These are phyloP conservation scores for Drosophila neotestacea DNA, from an alignment of 2,888 invertebrate species.

Conservation along the genomic window DNA sequence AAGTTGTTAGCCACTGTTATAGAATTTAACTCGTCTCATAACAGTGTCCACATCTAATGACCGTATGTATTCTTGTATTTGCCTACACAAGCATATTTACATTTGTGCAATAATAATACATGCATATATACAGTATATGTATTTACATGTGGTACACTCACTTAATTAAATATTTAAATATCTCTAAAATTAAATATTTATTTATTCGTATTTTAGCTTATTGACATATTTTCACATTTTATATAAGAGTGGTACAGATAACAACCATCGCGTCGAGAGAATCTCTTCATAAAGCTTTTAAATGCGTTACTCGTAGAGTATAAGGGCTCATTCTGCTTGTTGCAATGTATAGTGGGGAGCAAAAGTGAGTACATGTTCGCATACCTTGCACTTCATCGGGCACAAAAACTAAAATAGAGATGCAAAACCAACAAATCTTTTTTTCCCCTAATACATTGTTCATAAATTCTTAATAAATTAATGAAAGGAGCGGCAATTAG, in stretches of 20 bases:
- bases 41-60: slow-evolving; percentile 51
- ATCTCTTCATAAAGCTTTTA: too few relatives aligned
- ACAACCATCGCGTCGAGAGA: neutral
- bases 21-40: slow-evolving; percentile 59
- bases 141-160: neutral
- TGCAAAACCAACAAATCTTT: too few relatives aligned
- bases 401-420: too few relatives aligned
- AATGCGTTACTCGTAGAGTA: too few relatives aligned
- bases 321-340: too few relatives aligned
- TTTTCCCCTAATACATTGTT: too few relatives aligned
- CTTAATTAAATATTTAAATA: too few relatives aligned
- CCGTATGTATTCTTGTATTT: slow-evolving; percentile 1
- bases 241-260: neutral
- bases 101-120: neutral
- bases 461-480: too few relatives aligned
- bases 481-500: too few relatives aligned
- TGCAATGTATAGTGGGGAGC: too few relatives aligned
- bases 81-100: neutral
- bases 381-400: too few relatives aligned
- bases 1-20: slow-evolving; percentile 74
- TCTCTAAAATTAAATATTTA: slow-evolving; percentile 6
- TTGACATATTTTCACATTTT: slow-evolving; percentile 15
- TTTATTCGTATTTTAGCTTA: slow-evolving; percentile 6
- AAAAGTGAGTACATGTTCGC: too few relatives aligned
- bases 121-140: neutral